Conservation (phyloP, 2,888 invertebrate genomes). For the Nemurella pictetii region DNA sequence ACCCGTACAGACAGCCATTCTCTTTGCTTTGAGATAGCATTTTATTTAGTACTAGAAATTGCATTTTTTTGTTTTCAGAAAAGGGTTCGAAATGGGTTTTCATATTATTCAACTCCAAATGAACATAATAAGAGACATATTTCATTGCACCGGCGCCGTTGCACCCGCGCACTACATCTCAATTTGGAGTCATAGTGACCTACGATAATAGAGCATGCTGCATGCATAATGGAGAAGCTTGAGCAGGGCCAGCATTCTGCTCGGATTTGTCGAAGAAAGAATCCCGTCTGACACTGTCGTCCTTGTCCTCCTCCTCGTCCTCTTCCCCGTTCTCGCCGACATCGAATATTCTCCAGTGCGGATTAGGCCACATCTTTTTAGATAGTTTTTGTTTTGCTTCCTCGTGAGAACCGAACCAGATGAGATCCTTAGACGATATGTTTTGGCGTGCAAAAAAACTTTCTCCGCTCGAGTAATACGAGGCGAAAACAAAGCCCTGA, state of each 20-base stretch:
- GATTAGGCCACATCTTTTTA: background rate
- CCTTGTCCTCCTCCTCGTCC: too few species aligned
- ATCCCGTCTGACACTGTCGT: background rate
- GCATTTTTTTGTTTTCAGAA: too few species aligned
- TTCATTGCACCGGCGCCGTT: too few species aligned
- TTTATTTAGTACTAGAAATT: too few species aligned
- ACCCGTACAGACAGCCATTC: too few species aligned
- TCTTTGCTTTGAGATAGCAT: too few species aligned
- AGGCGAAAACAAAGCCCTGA: background rate
- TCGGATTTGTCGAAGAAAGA: background rate
- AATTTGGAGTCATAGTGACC: too few species aligned
- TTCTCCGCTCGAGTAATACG: background rate
- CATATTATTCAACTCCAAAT: too few species aligned
- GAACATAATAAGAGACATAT: too few species aligned
- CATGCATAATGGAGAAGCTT: background rate
- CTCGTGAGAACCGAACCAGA: background rate
- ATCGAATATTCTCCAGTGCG: background rate
- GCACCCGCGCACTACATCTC: too few species aligned
- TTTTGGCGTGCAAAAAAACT: background rate
- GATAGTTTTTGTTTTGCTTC: background rate
- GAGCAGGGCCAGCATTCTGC: background rate
- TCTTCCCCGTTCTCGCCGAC: background rate
- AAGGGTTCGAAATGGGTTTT: too few species aligned
- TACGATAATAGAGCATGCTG: background rate
- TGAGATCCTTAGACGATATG: background rate